Conservation (phyloP, 1,140 invertebrate genomes). For the Ips nitidus region DNA sequence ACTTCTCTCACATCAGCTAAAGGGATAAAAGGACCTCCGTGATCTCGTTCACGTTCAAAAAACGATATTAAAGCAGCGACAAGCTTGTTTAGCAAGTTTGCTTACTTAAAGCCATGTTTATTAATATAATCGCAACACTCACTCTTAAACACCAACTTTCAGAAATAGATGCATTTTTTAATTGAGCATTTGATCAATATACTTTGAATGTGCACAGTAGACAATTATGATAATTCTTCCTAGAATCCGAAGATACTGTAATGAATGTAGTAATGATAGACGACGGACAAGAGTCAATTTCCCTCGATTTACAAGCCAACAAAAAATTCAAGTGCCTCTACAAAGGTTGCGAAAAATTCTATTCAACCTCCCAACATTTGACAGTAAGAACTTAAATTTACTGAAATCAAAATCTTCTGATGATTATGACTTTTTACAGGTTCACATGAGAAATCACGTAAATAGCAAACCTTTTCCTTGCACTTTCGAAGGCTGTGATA, state of each 20-base stretch:
- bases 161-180: background rate
- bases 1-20: no score
- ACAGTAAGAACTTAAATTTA: constrained; percentile 51
- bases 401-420: constrained; percentile 9
- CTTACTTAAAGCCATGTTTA: no score
- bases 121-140: background rate
- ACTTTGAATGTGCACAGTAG: no score
- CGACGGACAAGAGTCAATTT: background rate
- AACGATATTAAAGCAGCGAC: no score
- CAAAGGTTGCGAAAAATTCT: constrained; percentile 57
- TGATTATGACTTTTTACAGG: constrained; percentile 53
- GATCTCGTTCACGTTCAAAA: no score
- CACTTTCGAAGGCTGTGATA: constrained; percentile 60
- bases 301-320: constrained; percentile 2
- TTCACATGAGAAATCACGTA: constrained; percentile 67
- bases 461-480: constrained; percentile 65
- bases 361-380: constrained; percentile 61
- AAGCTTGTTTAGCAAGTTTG: no score
- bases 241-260: background rate
- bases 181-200: no score
- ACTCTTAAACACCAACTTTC: background rate
- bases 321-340: constrained; percentile 51
- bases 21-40: no score
- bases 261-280: constrained; percentile 26
- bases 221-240: no score